A percentile compares a stretch with the other conserved stretches of the same genome.
Conservation (phyloP, 2,797 vertebrate species). For the Nannoperca australis region DNA sequence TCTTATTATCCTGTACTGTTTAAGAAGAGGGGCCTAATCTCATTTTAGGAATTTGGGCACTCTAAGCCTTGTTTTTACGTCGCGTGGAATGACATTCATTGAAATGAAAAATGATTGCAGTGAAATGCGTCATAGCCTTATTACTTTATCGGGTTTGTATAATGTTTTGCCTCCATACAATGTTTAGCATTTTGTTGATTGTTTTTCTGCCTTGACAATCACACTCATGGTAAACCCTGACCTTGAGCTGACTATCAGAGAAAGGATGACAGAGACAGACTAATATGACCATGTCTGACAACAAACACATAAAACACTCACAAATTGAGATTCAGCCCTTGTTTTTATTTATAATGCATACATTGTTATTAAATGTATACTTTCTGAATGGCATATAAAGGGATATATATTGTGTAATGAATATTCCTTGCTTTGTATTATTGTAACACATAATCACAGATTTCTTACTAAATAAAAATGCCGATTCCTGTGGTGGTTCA, state of each 20-base stretch:
- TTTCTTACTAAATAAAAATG: conserved; percentile 30
- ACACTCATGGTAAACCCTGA: background rate
- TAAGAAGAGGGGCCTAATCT: background rate
- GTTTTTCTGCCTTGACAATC: background rate
- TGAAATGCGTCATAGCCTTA: background rate
- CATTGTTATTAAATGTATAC: background rate
- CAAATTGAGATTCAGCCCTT: background rate
- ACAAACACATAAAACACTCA: background rate
- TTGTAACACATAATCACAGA: background rate
- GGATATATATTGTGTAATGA: conserved; percentile 6
- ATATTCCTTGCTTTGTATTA: background rate
- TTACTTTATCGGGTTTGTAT: background rate
- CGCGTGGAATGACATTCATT: background rate
- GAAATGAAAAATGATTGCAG: background rate
- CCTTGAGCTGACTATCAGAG: background rate
- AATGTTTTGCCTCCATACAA: background rate
- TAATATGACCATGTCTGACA: background rate
- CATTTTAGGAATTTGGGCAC: background rate
- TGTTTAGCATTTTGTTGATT: too few relatives aligned
- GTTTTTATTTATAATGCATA: background rate
- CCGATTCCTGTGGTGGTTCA: background rate
- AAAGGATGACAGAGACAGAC: background rate
- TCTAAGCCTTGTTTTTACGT: background rate
- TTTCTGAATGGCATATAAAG: conserved; percentile 9
- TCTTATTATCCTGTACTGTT: conserved; percentile 1